phyloP scores from a whole-genome alignment of 1,140 invertebrate genomes.

The Episyrphus balteatus region DNA sequence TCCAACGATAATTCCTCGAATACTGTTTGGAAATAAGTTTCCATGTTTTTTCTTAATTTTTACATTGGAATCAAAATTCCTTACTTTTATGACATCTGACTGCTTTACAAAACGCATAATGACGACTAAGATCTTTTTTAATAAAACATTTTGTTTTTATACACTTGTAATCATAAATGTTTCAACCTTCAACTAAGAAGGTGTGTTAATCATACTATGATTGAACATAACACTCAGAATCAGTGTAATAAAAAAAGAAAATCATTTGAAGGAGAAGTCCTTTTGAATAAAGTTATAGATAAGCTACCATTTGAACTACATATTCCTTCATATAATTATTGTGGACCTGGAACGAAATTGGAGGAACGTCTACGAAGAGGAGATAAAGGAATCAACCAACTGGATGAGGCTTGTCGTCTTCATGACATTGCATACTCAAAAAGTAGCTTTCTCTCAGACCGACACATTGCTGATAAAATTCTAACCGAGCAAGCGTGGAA shows the following conservation, averaged over 20 bases:
- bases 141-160: too few relatives aligned
- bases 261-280: constrained; percentile 4
- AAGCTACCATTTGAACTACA: constrained; percentile 36
- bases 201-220: too few relatives aligned
- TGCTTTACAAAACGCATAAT: too few relatives aligned
- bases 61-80: too few relatives aligned
- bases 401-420: constrained; percentile 18
- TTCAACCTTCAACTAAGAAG: too few relatives aligned
- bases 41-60: constrained; percentile 2
- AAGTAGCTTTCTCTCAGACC: constrained; percentile 19
- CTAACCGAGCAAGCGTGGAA: constrained; percentile 30
- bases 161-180: too few relatives aligned
- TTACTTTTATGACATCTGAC: too few relatives aligned
- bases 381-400: constrained; percentile 19
- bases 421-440: constrained; percentile 32
- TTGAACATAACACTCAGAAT: constrained; percentile 1
- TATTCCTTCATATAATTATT: constrained; percentile 37
- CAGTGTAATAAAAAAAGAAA: constrained; percentile 3
- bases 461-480: constrained; percentile 32
- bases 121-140: too few relatives aligned
- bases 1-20: constrained; percentile 21
- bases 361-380: constrained; percentile 15
- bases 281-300: constrained; percentile 31
- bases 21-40: constrained; percentile 8
- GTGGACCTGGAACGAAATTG: constrained; percentile 37